Conservation (phyloP, 2,888 invertebrate genomes). For the Caenorhabditis sp. region DNA sequence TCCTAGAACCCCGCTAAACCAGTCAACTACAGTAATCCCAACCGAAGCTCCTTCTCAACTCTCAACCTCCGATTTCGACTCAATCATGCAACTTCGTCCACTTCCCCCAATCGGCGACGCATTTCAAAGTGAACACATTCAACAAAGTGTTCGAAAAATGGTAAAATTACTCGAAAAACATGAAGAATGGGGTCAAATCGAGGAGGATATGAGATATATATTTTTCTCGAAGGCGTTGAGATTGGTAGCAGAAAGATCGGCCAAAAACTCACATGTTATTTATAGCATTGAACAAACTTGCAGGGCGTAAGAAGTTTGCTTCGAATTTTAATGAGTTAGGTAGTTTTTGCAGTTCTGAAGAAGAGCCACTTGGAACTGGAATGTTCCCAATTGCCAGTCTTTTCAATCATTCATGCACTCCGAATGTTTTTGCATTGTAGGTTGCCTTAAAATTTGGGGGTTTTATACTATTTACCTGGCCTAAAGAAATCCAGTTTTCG, state of each 20-base stretch:
- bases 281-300: conserved; percentile 19
- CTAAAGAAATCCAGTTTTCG: too few relatives aligned
- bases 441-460: too few relatives aligned
- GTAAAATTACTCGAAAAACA: conserved; percentile 12
- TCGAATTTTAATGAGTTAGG: not conserved
- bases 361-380: conserved; percentile 37
- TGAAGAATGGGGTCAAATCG: conserved; percentile 24
- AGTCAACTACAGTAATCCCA: not conserved
- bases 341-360: not conserved
- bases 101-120: conserved; percentile 17
- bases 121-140: conserved; percentile 8
- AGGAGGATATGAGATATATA: not conserved
- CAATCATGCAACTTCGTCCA: conserved; percentile 18
- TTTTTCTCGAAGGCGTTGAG: conserved; percentile 18
- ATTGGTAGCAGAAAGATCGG: conserved; percentile 28
- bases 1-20: not conserved
- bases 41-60: conserved; percentile 8
- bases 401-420: conserved; percentile 46
- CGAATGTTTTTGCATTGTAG: conserved; percentile 43
- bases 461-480: too few relatives aligned
- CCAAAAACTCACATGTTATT: conserved; percentile 31
- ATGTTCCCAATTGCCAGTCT: conserved; percentile 44
- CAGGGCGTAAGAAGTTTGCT: conserved; percentile 14
- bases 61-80: conserved; percentile 8
- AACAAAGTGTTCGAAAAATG: conserved; percentile 12